Base-by-base conservation (phyloP, 2,113 vertebrate species). In the Apteryx mantelli region DNA sequence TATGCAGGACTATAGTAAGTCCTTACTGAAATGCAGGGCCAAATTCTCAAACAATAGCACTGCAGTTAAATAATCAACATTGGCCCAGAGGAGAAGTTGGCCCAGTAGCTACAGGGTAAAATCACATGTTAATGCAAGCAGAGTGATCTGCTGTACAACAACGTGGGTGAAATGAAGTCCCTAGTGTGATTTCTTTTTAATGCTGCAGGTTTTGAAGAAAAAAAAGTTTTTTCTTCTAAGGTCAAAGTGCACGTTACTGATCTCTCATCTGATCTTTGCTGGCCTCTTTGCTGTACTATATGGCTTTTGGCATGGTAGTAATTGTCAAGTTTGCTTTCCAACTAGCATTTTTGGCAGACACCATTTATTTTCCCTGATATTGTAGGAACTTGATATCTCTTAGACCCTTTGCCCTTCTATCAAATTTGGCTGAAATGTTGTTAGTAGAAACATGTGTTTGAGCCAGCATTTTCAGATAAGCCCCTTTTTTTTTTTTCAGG, bases 311-410 rank as follows among this genome's bases (percentile, higher is more conserved):
- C 87, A 52, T 1, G 1, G 36, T 50, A 64, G 36, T 30, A 74
- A 36, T 53, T 58, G n/a, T 63, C 24, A 40, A 50, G 78, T 66
- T 88, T 77, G 28, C 80, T 94, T 95, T 76, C 60, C 76, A 86
- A 17, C 64, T 70, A 61, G n/a, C 46, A 9, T 81, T 88, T 91
- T 91, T 93, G 96, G 84, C 79, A 94, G 82, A 32, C 11, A 28
- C 26, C 20, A 88, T 71, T 80, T 90, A 71, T 94, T 96, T 96
- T 86, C 71, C 61, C 21, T 70, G 75, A 28, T 83, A 75, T 89
- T 88, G 50, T 87, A 94, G 53, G 84, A 89, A 85, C 36, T 65
- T 12, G 11, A 14, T 95, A 93, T 81, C 58, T 81, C 68, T 86
- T 53, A 34, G 66, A 60, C 34, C 13, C 34, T 86, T 93, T 80